A percentile compares a stretch with the other conserved stretches of the same genome.
These are phyloP conservation scores for Bombus picipes DNA, from an alignment of 1,140 invertebrate genomes.

Conservation along the genomic window DNA sequence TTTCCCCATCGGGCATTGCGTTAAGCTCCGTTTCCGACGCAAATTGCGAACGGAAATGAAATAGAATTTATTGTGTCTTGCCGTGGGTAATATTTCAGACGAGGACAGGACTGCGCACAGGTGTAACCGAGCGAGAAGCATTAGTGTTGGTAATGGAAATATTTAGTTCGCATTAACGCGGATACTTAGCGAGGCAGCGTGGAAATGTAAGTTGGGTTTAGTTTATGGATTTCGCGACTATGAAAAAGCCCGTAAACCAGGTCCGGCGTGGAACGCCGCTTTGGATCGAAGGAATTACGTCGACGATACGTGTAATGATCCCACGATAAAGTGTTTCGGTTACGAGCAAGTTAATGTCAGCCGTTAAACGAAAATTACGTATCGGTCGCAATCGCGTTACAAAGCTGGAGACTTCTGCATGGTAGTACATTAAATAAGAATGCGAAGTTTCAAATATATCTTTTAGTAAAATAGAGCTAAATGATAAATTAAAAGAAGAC, in stretches of 20 bases:
- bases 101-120: slow-evolving; percentile 19
- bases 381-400: not conserved
- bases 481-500: not conserved
- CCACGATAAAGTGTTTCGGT: not conserved
- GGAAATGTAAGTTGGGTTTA: slow-evolving; percentile 39
- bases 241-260: slow-evolving; percentile 10
- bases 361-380: slow-evolving; percentile 2
- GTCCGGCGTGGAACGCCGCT: not conserved
- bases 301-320: slow-evolving; percentile 26
- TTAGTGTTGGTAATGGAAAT: slow-evolving; percentile 48
- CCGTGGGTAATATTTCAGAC: slow-evolving; percentile 30
- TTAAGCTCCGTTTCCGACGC: slow-evolving; percentile 1
- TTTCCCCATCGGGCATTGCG: not conserved
- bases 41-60: slow-evolving; percentile 48
- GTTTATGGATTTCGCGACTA: slow-evolving; percentile 27
- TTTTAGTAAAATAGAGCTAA: not conserved
- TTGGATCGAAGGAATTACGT: slow-evolving; percentile 14
- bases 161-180: slow-evolving; percentile 51
- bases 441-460: not conserved
- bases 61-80: slow-evolving; percentile 50
- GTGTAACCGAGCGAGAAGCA: slow-evolving; percentile 38
- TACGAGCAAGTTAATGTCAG: slow-evolving; percentile 11
- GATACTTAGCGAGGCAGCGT: slow-evolving; percentile 6
- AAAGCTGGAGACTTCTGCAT: no score
- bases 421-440: not conserved